Percentiles rank a stretch among this genome's conserved stretches.
phyloP scores from a whole-genome alignment of 1,140 invertebrate genomes.

The Dufourea novaeangliae region DNA sequence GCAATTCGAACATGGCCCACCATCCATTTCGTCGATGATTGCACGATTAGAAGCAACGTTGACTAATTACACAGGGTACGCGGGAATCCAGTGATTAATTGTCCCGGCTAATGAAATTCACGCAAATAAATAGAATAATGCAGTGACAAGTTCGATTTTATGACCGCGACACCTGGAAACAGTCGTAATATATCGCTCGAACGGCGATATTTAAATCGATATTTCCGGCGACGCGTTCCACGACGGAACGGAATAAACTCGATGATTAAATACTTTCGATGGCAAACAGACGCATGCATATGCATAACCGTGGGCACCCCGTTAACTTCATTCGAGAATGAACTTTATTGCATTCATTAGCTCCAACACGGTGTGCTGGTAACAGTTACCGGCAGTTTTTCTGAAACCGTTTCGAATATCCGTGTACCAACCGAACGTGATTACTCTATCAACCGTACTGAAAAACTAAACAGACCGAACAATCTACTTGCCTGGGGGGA shows the following conservation, averaged over 20 bases:
- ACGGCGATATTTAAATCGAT: constrained; percentile 4
- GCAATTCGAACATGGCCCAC: constrained; percentile 1
- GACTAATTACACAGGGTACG: constrained; percentile 7
- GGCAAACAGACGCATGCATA: background rate
- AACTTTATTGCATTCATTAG: background rate
- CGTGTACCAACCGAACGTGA: background rate
- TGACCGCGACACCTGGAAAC: background rate
- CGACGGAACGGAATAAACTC: background rate
- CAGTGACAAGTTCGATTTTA: constrained; percentile 1
- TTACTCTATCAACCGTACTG: background rate
- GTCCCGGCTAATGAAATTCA: constrained; percentile 20
- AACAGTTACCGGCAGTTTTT: no score
- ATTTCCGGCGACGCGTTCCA: background rate
- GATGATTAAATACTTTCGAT: constrained; percentile 14
- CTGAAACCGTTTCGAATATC: background rate
- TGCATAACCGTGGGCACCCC: background rate
- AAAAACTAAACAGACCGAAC: background rate
- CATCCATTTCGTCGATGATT: background rate
- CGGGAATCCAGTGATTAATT: constrained; percentile 13
- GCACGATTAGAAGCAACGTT: constrained; percentile 26
- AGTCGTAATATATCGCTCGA: background rate
- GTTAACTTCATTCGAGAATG: constrained; percentile 4
- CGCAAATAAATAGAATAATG: constrained; percentile 19
- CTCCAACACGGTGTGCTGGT: background rate
- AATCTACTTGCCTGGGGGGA: no score